A percentile compares a stretch with the other conserved stretches of the same genome.
Conservation (phyloP, 2,113 vertebrate genomes). For the Nematolebias whitei region DNA sequence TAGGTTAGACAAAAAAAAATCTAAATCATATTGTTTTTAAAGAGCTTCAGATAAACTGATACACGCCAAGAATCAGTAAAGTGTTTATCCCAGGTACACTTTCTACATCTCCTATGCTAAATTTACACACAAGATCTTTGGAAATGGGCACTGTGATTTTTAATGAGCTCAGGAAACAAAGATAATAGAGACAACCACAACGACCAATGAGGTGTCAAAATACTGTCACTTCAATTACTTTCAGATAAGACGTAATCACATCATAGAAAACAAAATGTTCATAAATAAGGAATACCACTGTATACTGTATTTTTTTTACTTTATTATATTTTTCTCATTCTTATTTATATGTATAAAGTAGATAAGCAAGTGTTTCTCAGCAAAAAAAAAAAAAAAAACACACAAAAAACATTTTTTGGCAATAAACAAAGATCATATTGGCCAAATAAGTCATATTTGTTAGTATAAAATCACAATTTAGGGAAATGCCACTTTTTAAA, state of each 20-base stretch:
- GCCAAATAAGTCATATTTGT: not conserved
- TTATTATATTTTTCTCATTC: no score
- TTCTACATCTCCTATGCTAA: not conserved
- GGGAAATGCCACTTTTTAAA: not conserved
- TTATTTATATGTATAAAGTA: no score
- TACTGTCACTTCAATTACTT: not conserved
- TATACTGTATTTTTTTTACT: no score
- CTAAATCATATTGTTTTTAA: not conserved
- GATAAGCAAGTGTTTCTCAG: no score
- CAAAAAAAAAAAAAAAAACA: no score
- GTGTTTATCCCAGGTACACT: not conserved
- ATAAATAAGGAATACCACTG: no score
- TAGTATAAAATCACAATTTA: not conserved
- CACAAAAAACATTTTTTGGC: no score
- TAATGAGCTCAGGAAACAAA: not conserved
- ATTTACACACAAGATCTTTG: not conserved
- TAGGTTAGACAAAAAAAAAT: not conserved
- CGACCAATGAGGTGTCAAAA: not conserved
- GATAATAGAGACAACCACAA: not conserved
- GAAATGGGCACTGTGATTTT: not conserved
- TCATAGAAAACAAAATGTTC: no score
- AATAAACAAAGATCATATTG: no score
- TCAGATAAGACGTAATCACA: no score
- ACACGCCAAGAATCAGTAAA: not conserved
- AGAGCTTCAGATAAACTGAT: not conserved